A percentile compares a stretch with the other conserved stretches of the same genome.
Conservation (phyloP, 1,140 invertebrate genomes). For the Drosophila subobscura region DNA sequence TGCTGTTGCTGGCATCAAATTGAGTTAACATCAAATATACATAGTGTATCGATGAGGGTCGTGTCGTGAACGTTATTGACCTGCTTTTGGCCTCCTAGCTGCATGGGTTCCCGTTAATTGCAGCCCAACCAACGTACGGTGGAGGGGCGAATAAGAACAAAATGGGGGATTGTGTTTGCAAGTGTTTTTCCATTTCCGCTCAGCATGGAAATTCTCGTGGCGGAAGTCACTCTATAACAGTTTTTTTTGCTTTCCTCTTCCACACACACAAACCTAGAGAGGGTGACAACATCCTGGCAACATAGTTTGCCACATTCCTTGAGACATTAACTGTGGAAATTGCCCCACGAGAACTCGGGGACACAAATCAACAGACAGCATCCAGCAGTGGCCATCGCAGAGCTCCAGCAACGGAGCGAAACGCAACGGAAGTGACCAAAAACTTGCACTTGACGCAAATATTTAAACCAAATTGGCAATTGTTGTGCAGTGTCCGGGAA, state of each 20-base stretch:
- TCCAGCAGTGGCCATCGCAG: no score
- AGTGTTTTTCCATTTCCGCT: slow-evolving; percentile 80
- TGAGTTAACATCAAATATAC: slow-evolving; percentile 75
- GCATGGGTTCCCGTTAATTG: slow-evolving; percentile 77
- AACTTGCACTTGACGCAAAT: slow-evolving; percentile 71
- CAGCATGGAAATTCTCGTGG: slow-evolving; percentile 74
- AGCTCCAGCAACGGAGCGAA: slow-evolving; percentile 19
- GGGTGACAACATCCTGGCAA: slow-evolving; percentile 72
- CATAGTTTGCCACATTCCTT: slow-evolving; percentile 76
- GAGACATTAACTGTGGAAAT: slow-evolving; percentile 67
- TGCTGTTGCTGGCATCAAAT: slow-evolving; percentile 48
- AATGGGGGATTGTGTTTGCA: slow-evolving; percentile 27
- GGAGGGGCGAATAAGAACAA: neutral
- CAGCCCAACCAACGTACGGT: slow-evolving; percentile 38
- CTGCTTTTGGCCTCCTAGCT: slow-evolving; percentile 58
- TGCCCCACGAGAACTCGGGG: slow-evolving; percentile 15
- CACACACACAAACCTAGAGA: slow-evolving; percentile 42
- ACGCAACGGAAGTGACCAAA: slow-evolving; percentile 69
- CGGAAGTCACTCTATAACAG: slow-evolving; percentile 76
- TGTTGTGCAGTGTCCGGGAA: slow-evolving; percentile 44
- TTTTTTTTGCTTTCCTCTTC: slow-evolving; percentile 74
- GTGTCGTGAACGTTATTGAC: slow-evolving; percentile 50
- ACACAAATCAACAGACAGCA: slow-evolving; percentile 69
- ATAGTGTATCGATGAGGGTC: slow-evolving; percentile 30
- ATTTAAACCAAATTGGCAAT: slow-evolving; percentile 78